Evolutionary conservation across 1,140 invertebrate species (phyloP).

Genomic region (Varroa destructor): DNA sequence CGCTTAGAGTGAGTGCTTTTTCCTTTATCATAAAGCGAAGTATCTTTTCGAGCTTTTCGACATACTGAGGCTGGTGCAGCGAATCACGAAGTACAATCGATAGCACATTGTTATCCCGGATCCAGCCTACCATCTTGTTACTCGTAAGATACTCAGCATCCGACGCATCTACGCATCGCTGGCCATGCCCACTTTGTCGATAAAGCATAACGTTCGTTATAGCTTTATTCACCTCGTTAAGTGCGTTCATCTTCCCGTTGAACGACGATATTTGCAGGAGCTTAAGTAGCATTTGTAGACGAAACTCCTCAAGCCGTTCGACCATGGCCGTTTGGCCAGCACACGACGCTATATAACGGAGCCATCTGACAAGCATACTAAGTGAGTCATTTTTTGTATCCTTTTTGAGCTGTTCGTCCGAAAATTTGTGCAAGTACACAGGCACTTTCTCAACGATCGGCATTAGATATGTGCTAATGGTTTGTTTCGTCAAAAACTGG

Average conservation of each 20-base stretch:
- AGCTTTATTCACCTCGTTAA: conserved; percentile 97
- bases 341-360: conserved; percentile 51
- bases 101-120: conserved; percentile 85
- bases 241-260: conserved; percentile 96
- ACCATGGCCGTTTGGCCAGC: neutral
- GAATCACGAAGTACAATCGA: conserved; percentile 89
- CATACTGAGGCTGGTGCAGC: conserved; percentile 88
- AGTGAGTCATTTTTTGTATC: conserved; percentile 89
- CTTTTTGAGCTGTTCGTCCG: conserved; percentile 92
- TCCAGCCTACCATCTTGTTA: conserved; percentile 55
- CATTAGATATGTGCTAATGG: conserved; percentile 80
- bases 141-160: conserved; percentile 29
- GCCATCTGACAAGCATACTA: conserved; percentile 71
- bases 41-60: conserved; percentile 94
- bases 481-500: conserved; percentile 74
- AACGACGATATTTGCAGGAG: conserved; percentile 92
- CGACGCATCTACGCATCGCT: neutral
- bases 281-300: conserved; percentile 42
- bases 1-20: conserved; percentile 70
- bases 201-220: conserved; percentile 54
- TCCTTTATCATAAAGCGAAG: conserved; percentile 91
- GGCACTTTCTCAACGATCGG: conserved; percentile 83
- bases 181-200: conserved; percentile 7
- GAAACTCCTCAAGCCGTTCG: conserved; percentile 29
- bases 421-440: conserved; percentile 75